Evolutionary conservation across 2,888 invertebrate genomes (phyloP), one percentile per base, ranked within the genome.

Genomic region (Incurvaria masculella): DNA sequence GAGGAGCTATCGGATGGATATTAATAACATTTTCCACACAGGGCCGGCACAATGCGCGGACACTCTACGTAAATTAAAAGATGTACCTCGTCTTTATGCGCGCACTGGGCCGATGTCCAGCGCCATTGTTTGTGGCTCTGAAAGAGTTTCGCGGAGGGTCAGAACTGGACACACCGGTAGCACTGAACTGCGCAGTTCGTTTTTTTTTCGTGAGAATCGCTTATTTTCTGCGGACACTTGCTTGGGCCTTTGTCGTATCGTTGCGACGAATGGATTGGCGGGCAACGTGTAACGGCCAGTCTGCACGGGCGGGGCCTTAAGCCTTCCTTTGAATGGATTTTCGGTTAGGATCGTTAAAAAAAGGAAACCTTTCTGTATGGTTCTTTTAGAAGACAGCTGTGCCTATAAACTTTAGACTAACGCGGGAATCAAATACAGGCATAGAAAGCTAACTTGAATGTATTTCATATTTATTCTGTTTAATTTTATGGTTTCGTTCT

Each of bases 131-230:
- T n/a, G 18, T 10, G 17, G 42, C 17, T 17, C 18, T 4, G 18
- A 8, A 19, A 18, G 8, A 18, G 19, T 11, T 6, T 14, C 10
- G 5, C 19, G 19, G 18, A 20, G 42, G 42, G 42, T 42, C 20
- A 4, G 21, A 42, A 42, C 42, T 21, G 42, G 42, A 42, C 42
- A 16, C 14, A 42, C 42, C 42, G n/a, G 42, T 42, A 42, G 5
- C 21, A n/a, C n/a, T n/a, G 21, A 14, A 21, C 21, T 16, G 42
- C 42, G 14, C 21, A 14, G 42, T 6, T 21, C 16, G 18, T 11
- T 21, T 42, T n/a, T n/a, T 42, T 42, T 21, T 20, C 42, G 42
- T 42, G 42, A 42, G 42, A 42, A 42, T 42, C 21, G 14, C 20
- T 42, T 21, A 21, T 21, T 19, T 21, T 42, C 42, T 42, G 42